Conservation (phyloP, 2,888 invertebrate genomes). For the Timandra comae region DNA sequence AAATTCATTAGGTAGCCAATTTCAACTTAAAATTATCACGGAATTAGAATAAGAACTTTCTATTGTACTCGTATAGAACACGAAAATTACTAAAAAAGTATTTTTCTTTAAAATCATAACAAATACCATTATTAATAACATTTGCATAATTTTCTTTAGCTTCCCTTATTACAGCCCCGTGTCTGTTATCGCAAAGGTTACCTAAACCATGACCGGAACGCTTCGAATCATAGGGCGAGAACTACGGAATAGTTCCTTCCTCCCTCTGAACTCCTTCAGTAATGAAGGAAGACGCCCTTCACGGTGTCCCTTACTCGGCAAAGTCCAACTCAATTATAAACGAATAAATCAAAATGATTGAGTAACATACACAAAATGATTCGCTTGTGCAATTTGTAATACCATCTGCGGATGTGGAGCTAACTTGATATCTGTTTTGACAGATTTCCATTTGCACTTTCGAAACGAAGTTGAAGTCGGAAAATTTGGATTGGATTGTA, state of each 20-base stretch:
- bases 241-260: conserved; percentile 37
- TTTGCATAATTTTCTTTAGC: neutral
- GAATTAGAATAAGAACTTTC: no score
- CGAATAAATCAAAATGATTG: conserved; percentile 58
- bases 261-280: conserved; percentile 41
- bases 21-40: no score
- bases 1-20: no score
- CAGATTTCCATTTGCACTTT: neutral
- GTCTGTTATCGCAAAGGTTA: conserved; percentile 35
- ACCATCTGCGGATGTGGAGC: conserved; percentile 3
- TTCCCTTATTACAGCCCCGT: conserved; percentile 27
- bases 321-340: conserved; percentile 59
- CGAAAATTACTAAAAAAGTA: no score
- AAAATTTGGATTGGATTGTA: no score
- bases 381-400: conserved; percentile 14
- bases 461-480: no score
- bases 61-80: no score
- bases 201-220: conserved; percentile 39
- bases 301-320: conserved; percentile 41
- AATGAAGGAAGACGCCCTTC: conserved; percentile 48
- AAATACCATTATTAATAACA: no score
- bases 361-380: conserved; percentile 22
- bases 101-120: no score
- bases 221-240: conserved; percentile 46
- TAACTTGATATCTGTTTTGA: conserved; percentile 3